phyloP scores from a whole-genome alignment of 2,113 vertebrate species.

The Pterophyllum scalare region DNA sequence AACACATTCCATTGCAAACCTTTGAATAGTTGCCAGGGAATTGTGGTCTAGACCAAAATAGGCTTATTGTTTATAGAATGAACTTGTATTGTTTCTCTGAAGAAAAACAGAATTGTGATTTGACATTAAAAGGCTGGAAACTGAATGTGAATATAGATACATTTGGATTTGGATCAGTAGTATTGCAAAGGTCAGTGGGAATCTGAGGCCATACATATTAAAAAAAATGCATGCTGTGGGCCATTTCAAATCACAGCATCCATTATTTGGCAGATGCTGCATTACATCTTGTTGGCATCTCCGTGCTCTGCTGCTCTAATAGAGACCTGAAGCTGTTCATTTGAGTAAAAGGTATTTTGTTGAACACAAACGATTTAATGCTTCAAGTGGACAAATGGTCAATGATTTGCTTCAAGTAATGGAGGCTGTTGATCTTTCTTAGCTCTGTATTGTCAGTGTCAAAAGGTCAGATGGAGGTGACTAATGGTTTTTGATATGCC shows the following conservation, averaged over 20 bases:
- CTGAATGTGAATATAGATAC: background rate
- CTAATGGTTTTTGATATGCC: constrained; percentile 19
- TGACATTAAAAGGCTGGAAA: background rate
- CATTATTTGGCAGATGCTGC: constrained; percentile 43
- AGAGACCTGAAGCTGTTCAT: constrained; percentile 35
- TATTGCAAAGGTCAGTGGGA: constrained; percentile 2
- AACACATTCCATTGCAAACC: background rate
- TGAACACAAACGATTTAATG: constrained; percentile 26
- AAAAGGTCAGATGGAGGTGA: background rate
- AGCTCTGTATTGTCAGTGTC: constrained; percentile 15
- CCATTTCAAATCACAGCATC: constrained; percentile 36
- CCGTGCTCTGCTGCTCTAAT: constrained; percentile 41
- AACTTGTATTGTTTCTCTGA: background rate
- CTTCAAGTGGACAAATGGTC: constrained; percentile 27
- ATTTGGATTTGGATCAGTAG: constrained; percentile 2
- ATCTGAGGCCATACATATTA: constrained; percentile 11
- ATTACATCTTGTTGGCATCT: constrained; percentile 35
- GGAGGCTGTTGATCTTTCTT: constrained; percentile 9
- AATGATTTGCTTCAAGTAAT: constrained; percentile 33
- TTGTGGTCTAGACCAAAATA: background rate
- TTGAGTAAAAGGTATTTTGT: constrained; percentile 19
- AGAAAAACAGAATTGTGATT: background rate
- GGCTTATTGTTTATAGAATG: background rate
- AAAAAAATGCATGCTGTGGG: constrained; percentile 33
- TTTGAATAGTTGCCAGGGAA: background rate